phyloP scores from a whole-genome alignment of 2,888 invertebrate genomes.

The Acrobasis repandana region DNA sequence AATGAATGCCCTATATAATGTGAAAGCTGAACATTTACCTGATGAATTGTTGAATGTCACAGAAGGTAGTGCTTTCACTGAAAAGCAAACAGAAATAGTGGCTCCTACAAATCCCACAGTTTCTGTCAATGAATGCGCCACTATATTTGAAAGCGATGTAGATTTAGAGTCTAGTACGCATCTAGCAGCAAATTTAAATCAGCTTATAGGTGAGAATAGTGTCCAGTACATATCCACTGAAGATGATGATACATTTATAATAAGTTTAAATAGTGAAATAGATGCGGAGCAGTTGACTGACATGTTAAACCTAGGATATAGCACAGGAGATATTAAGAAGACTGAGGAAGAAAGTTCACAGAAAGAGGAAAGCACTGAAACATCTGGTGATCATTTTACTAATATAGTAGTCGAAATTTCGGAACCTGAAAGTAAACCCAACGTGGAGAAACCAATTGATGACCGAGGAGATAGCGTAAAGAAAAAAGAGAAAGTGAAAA shows the following conservation, averaged over 20 bases:
- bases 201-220: constrained; percentile 71
- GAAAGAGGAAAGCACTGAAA: constrained; percentile 24
- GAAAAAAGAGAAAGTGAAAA: constrained; percentile 44
- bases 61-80: constrained; percentile 39
- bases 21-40: constrained; percentile 56
- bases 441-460: constrained; percentile 18
- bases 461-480: constrained; percentile 30
- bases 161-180: constrained; percentile 75
- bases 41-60: constrained; percentile 62
- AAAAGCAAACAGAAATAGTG: constrained; percentile 39
- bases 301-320: constrained; percentile 68
- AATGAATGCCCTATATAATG: constrained; percentile 64
- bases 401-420: constrained; percentile 42
- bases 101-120: constrained; percentile 48
- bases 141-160: constrained; percentile 76
- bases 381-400: constrained; percentile 25
- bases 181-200: constrained; percentile 74
- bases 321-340: constrained; percentile 44
- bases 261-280: constrained; percentile 72
- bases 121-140: constrained; percentile 69
- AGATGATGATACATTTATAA: constrained; percentile 76
- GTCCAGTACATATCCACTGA: constrained; percentile 77
- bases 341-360: constrained; percentile 28
- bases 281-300: constrained; percentile 73
- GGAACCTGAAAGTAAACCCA: constrained; percentile 23